Evolutionary conservation across 2,888 invertebrate species (phyloP).

Genomic region (Julus scandinavius): DNA sequence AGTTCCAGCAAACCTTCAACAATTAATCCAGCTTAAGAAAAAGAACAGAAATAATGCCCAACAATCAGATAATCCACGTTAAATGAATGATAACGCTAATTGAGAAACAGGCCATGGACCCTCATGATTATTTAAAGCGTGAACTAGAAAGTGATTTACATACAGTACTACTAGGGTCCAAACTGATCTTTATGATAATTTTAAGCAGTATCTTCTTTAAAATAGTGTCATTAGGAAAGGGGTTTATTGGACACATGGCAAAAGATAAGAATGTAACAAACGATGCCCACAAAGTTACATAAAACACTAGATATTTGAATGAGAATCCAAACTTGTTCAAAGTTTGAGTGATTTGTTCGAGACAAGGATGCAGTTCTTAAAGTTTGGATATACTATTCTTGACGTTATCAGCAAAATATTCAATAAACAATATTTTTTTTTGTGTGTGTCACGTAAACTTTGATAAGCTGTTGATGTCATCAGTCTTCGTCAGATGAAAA

Average conservation of each 20-base stretch:
- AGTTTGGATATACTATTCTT: too few species aligned
- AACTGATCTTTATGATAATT: not conserved
- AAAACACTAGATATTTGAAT: too few species aligned
- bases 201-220: not conserved
- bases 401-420: too few species aligned
- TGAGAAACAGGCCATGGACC: not conserved
- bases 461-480: not conserved
- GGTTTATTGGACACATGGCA: not conserved
- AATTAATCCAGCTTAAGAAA: conserved; percentile 6
- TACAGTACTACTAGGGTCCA: not conserved
- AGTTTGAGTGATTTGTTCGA: too few species aligned
- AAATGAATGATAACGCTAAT: not conserved
- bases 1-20: not conserved
- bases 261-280: too few species aligned
- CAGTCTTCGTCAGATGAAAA: not conserved
- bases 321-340: too few species aligned
- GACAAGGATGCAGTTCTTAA: too few species aligned
- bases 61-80: not conserved
- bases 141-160: not conserved
- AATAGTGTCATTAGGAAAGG: not conserved
- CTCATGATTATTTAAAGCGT: not conserved
- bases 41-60: conserved; percentile 14
- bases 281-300: too few species aligned
- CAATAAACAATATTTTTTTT: too few species aligned
- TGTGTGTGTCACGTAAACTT: too few species aligned